Percentiles rank a stretch among this genome's conserved stretches.
Evolutionary conservation across 2,888 invertebrate species (phyloP).

Genomic region (Ochropacha duplaris): DNA sequence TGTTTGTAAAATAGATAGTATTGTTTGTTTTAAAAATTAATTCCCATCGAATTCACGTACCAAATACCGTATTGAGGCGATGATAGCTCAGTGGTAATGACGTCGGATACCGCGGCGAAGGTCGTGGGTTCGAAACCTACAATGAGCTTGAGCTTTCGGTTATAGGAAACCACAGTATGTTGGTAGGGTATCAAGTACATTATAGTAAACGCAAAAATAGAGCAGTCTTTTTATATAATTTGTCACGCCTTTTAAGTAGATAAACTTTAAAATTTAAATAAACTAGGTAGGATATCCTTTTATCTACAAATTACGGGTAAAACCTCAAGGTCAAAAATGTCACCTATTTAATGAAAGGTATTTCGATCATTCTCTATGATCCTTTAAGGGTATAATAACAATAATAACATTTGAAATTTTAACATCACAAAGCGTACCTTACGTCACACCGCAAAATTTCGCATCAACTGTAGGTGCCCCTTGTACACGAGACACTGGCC

Average conservation of each 20-base stretch:
- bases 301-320: not conserved
- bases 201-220: too few species aligned
- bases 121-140: too few species aligned
- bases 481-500: not conserved
- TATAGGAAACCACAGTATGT: too few species aligned
- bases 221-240: too few species aligned
- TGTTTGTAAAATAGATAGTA: not conserved
- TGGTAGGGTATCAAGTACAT: too few species aligned
- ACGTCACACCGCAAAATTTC: not conserved
- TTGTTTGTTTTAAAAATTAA: not conserved
- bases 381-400: not conserved
- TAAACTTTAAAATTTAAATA: too few species aligned
- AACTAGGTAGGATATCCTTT: too few species aligned
- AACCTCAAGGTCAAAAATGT: not conserved
- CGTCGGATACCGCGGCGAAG: too few species aligned
- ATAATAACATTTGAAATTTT: not conserved
- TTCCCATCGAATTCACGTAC: not conserved
- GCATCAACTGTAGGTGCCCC: not conserved
- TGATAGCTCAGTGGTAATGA: too few species aligned
- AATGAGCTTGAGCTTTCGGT: too few species aligned
- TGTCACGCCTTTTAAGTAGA: too few species aligned
- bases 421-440: conserved; percentile 5
- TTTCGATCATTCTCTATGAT: not conserved
- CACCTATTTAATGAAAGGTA: not conserved
- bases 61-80: too few species aligned